Evolutionary conservation across 2,797 vertebrate genomes (phyloP).

Genomic region (Loriculus beryllinus): DNA sequence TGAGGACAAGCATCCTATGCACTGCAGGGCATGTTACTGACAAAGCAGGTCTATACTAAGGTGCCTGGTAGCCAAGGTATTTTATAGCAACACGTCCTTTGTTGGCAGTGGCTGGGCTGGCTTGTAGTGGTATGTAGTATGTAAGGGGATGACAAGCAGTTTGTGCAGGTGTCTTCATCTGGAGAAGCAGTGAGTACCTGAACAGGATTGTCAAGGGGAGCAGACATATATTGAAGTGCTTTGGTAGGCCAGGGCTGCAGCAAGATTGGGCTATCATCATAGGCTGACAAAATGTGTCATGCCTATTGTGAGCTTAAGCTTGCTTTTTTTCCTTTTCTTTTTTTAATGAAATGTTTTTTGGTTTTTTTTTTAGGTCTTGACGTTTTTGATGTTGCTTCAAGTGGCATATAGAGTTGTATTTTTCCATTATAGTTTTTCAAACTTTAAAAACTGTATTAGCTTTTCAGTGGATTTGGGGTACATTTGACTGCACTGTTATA

Average conservation of each 20-base stretch:
- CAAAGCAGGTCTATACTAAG: rapidly evolving
- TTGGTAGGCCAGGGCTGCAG: not conserved
- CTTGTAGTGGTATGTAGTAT: not conserved
- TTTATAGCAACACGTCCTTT: not conserved
- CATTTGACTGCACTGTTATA: not conserved
- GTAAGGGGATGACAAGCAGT: not conserved
- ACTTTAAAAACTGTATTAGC: not conserved
- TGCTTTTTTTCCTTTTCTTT: not conserved
- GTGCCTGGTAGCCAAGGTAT: not conserved
- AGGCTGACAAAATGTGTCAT: not conserved
- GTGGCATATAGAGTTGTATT: not conserved
- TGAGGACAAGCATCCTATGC: rapidly evolving
- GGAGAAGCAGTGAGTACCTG: not conserved
- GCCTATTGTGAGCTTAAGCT: not conserved
- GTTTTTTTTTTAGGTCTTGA: not conserved
- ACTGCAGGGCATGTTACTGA: not conserved
- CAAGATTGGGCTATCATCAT: not conserved
- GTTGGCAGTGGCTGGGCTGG: not conserved
- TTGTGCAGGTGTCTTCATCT: not conserved
- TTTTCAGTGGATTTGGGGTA: not conserved
- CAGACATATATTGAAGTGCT: not conserved
- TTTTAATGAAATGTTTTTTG: not conserved
- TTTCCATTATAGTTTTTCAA: not conserved
- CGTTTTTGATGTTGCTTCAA: not conserved
- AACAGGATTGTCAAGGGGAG: not conserved